Base-by-base conservation (phyloP, 1,140 invertebrate genomes). In the Drosophila elegans region DNA sequence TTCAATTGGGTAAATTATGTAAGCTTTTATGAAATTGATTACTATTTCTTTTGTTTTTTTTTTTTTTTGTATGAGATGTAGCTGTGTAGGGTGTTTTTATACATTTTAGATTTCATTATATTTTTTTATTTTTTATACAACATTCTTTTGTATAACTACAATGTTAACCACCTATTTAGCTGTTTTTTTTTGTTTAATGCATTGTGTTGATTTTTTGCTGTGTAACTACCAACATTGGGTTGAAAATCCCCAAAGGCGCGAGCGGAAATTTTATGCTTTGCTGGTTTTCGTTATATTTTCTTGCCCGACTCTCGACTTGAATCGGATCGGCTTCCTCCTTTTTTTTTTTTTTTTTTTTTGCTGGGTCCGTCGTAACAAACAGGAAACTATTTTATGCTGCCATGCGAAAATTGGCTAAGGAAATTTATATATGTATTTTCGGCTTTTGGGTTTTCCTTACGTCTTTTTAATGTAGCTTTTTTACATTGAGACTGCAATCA, bases 371-470 rank as follows among this genome's bases (percentile, higher is more conserved):
- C 82, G 82, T 88, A 86, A 86, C 74, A 88, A 88, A 86, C 82
- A 82, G 82, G 82, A 86, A 86, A 88, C 68, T 73, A 60, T 82
- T 78, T 82, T 60, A 62, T 42, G 53, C 67, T 51, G 52, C 42
- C 59, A 76, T 71, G 67, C 76, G 67, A 88, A 88, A 86, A 86
- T 86, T 86, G 83, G 83, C 83, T 60, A 79, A 86, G 83, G 82
- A 86, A 86, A 88, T 74, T 77, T 83, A 69, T 66, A 41, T 56
- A 45, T 42, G 34, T 53, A 45, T 66, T 79, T 62, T 61, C 16
- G 48, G 51, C 27, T 49, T 66, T 45, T 62, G 38, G 29, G 48
- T 63, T 74, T 51, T 39, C 62, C 49, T 57, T 59, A 39, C 34
- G 32, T 48, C 54, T 52, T 48, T 55, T 57, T 51, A 42, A 39